Conservation (phyloP, 23 tunicate species). For the Botrylloides violaceus region DNA sequence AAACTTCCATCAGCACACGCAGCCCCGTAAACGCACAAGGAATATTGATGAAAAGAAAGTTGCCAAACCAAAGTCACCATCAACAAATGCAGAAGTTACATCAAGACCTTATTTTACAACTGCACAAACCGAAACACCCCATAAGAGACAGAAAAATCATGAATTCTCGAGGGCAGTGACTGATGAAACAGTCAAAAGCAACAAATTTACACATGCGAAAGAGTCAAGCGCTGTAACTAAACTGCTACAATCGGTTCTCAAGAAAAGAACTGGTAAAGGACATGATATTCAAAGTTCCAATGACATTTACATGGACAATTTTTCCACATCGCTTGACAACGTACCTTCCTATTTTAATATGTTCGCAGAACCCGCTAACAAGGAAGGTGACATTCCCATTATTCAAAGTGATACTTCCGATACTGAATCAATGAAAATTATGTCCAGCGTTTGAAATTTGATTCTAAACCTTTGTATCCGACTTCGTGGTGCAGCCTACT, state of each 20-base stretch:
- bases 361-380: slow-evolving; percentile 14
- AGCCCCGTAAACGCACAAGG: too few species aligned
- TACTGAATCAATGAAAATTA: not conserved
- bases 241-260: not conserved
- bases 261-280: not conserved
- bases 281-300: not conserved
- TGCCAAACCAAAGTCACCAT: too few species aligned
- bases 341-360: not conserved
- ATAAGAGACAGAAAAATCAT: too few species aligned
- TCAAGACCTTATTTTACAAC: too few species aligned
- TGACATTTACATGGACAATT: not conserved
- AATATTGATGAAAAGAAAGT: too few species aligned
- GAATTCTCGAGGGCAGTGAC: too few species aligned
- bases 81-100: too few species aligned
- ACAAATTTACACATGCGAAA: not conserved
- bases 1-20: too few species aligned
- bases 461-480: too few species aligned
- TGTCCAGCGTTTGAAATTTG: not conserved
- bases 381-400: slow-evolving; percentile 17
- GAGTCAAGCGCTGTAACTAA: not conserved
- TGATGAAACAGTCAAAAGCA: too few species aligned
- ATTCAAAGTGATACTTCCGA: slow-evolving; percentile 19
- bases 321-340: not conserved
- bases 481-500: too few species aligned
- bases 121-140: too few species aligned